These are phyloP conservation scores for Nomada ruficornis DNA, from an alignment of 2,888 invertebrate species.

Conservation along the genomic window DNA sequence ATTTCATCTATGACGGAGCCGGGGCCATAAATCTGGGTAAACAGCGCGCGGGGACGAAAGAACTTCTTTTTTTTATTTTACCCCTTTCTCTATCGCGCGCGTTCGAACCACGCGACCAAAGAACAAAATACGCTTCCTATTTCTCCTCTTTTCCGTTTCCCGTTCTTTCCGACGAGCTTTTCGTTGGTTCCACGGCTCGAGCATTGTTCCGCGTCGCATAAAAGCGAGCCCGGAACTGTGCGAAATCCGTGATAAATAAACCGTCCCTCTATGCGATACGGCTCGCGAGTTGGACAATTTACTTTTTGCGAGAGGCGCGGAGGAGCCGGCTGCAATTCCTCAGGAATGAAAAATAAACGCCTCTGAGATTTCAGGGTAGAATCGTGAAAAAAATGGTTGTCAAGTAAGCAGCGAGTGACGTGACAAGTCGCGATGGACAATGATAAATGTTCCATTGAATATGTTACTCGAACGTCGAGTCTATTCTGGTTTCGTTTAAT, in stretches of 20 bases:
- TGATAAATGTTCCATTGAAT: not conserved
- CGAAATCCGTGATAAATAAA: slow-evolving; percentile 73
- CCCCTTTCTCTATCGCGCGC: not conserved
- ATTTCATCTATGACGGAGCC: slow-evolving; percentile 57
- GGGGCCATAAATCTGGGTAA: slow-evolving; percentile 57
- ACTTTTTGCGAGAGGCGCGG: slow-evolving; percentile 51
- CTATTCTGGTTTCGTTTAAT: too few species aligned
- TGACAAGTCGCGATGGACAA: not conserved
- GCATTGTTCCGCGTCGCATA: slow-evolving; percentile 54
- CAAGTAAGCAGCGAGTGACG: not conserved
- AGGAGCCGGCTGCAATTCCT: not conserved
- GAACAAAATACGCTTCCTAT: slow-evolving; percentile 56
- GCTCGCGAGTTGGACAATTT: slow-evolving; percentile 67
- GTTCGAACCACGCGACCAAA: slow-evolving; percentile 37
- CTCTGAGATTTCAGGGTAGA: slow-evolving; percentile 29
- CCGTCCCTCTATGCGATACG: slow-evolving; percentile 60
- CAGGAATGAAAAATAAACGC: slow-evolving; percentile 3
- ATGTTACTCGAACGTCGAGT: not conserved
- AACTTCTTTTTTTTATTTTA: not conserved
- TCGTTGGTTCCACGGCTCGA: slow-evolving; percentile 35
- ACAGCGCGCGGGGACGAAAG: slow-evolving; percentile 43
- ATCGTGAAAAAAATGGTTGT: slow-evolving; percentile 17
- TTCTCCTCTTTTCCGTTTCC: not conserved
- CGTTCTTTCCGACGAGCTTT: slow-evolving; percentile 28
- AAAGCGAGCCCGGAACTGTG: slow-evolving; percentile 46